phyloP scores from a whole-genome alignment of 2,797 vertebrate species.

The Anas capensis region DNA sequence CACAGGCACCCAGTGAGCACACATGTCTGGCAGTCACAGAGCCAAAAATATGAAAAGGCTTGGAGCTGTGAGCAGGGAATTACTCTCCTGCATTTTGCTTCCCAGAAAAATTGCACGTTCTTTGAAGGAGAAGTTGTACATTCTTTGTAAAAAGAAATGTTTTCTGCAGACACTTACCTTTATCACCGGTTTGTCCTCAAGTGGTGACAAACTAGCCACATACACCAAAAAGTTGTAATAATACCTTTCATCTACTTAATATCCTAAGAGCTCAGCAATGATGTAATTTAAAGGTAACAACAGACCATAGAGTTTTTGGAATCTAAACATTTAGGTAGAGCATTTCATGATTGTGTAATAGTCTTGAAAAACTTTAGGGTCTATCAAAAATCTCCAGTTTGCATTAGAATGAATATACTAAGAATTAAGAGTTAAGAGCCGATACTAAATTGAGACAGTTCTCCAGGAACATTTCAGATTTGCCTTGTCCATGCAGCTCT shows the following conservation, averaged over 20 bases:
- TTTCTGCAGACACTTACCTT: background rate
- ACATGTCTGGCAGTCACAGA: fast-evolving
- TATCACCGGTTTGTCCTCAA: background rate
- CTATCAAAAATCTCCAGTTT: background rate
- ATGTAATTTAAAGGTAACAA: background rate
- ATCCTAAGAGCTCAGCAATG: background rate
- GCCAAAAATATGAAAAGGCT: background rate
- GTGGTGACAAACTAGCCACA: background rate
- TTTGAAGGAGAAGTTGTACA: background rate
- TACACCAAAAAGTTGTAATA: background rate
- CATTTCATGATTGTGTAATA: background rate
- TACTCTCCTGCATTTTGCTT: background rate
- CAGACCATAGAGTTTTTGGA: background rate
- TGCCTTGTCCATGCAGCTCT: background rate
- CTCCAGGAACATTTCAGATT: background rate
- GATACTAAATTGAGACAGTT: background rate
- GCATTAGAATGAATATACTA: background rate
- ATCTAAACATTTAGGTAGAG: background rate
- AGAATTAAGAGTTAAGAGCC: background rate
- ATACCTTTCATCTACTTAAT: background rate
- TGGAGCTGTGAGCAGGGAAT: background rate
- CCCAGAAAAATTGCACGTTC: background rate
- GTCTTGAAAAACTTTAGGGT: background rate
- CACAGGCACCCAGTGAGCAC: no score
- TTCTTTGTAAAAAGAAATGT: background rate